Percentiles rank a stretch among this genome's conserved stretches.
Conservation (phyloP, 2,113 vertebrate genomes). For the Phocoena sinus region DNA sequence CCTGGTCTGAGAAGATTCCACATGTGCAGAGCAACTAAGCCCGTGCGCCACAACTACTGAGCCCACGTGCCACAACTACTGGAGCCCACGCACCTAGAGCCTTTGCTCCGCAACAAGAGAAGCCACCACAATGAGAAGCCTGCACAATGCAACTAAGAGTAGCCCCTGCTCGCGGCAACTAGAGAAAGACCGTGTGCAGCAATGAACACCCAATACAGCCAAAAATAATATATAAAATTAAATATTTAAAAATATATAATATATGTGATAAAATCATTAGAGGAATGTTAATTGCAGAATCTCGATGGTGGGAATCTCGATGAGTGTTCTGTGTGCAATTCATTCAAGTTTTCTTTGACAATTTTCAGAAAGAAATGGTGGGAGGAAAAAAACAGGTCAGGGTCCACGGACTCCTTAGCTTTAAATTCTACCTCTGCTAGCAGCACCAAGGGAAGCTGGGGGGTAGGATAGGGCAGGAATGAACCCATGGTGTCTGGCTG, state of each 20-base stretch:
- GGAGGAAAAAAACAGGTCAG: neutral
- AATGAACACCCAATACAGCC: accelerated
- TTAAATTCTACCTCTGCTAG: neutral
- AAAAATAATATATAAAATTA: neutral
- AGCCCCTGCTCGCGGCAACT: neutral
- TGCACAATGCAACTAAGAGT: accelerated
- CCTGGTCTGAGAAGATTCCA: neutral
- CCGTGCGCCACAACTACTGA: neutral
- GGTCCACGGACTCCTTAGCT: neutral
- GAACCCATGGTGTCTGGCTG: neutral
- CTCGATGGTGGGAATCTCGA: neutral
- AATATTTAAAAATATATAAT: too few species aligned
- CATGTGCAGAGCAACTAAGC: neutral
- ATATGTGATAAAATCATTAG: neutral
- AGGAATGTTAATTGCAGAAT: too few species aligned
- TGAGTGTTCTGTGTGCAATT: neutral
- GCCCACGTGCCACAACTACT: neutral
- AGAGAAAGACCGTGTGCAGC: neutral
- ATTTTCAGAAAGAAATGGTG: neutral
- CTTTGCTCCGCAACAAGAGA: neutral
- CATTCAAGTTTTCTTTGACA: neutral
- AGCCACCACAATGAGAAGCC: neutral
- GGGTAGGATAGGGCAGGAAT: neutral
- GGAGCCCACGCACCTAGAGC: neutral
- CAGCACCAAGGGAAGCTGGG: neutral